Evolutionary conservation across 2,113 vertebrate species (phyloP).

Genomic region (Ia io): DNA sequence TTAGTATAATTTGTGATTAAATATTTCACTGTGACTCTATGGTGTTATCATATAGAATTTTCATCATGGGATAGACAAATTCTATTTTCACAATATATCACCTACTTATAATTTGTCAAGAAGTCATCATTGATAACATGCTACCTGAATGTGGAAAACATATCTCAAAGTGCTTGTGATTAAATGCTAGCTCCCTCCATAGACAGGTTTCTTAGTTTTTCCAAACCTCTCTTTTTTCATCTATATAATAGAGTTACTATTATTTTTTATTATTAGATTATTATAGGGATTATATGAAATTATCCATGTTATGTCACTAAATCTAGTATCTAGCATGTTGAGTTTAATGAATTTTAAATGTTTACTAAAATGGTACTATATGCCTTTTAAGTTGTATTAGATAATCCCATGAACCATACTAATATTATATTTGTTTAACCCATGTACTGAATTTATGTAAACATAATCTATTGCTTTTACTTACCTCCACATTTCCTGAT

Average conservation of each 20-base stretch:
- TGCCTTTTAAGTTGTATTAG: background rate
- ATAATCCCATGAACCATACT: background rate
- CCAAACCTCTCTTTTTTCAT: background rate
- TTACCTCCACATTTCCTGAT: background rate
- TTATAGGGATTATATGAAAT: background rate
- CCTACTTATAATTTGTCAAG: background rate
- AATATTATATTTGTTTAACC: background rate
- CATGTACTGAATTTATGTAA: background rate
- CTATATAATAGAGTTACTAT: background rate
- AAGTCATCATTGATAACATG: background rate
- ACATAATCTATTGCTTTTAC: background rate
- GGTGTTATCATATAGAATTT: background rate
- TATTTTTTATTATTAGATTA: background rate
- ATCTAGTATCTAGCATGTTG: background rate
- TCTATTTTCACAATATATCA: conserved; percentile 9
- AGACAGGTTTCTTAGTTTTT: background rate
- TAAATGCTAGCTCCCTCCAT: background rate
- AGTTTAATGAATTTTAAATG: background rate
- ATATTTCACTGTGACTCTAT: conserved; percentile 43
- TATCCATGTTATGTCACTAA: background rate
- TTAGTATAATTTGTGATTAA: conserved; percentile 48
- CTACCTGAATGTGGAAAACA: background rate
- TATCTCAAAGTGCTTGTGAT: background rate
- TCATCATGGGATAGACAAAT: conserved; percentile 34
- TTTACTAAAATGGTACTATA: background rate